These are phyloP conservation scores for Ornithoptera priamus DNA, from an alignment of 2,888 invertebrate genomes.

Conservation along the genomic window DNA sequence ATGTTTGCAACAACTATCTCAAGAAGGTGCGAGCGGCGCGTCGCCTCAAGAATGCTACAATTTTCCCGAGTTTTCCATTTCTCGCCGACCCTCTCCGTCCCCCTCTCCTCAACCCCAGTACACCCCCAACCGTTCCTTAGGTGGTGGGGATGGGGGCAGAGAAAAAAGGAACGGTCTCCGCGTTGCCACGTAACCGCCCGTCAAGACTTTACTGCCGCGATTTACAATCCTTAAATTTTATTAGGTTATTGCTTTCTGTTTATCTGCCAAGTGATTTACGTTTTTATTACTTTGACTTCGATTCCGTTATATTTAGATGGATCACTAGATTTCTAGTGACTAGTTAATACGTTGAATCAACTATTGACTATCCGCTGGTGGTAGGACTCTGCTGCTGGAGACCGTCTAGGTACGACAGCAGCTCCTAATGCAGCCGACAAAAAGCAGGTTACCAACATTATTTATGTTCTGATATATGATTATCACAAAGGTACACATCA, in stretches of 20 bases:
- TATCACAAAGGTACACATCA: no score
- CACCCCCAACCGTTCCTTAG: slow-evolving; percentile 32
- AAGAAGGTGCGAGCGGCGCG: slow-evolving; percentile 78
- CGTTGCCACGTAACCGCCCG: slow-evolving; percentile 63
- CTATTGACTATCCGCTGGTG: no score
- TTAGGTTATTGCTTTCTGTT: slow-evolving; percentile 12
- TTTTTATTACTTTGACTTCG: not conserved
- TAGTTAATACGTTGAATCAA: no score
- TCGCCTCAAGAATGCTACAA: slow-evolving; percentile 81
- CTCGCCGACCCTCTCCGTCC: slow-evolving; percentile 62
- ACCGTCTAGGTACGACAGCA: no score
- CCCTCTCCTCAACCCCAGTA: slow-evolving; percentile 22
- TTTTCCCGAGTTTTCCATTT: slow-evolving; percentile 81
- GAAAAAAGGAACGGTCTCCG: slow-evolving; percentile 71
- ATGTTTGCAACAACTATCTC: slow-evolving; percentile 50
- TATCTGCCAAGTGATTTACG: not conserved
- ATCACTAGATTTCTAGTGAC: no score
- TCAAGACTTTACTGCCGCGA: slow-evolving; percentile 33
- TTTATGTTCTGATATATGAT: no score
- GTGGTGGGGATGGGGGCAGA: slow-evolving; percentile 35
- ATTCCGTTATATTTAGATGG: no score
- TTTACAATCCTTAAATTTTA: slow-evolving; percentile 16
- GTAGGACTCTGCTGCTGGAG: no score
- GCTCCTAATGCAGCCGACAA: no score
- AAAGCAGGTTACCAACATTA: no score